Conservation (phyloP, 2,113 vertebrate species). For the Budorcas taxicolor region DNA sequence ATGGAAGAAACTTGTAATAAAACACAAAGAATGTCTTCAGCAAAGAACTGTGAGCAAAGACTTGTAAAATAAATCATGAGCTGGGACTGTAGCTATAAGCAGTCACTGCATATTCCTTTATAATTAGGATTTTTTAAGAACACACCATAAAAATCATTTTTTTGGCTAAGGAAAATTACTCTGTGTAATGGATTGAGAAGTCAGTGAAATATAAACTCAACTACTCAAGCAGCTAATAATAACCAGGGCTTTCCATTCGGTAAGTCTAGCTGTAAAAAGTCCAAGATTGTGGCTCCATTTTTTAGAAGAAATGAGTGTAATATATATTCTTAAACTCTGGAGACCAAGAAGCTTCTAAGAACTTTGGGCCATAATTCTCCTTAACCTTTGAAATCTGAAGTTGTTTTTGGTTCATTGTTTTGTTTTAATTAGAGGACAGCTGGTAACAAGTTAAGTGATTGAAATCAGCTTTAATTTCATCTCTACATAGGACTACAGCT, state of each 20-base stretch:
- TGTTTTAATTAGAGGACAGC: background rate
- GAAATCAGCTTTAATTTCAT: background rate
- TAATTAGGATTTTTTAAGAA: constrained; percentile 70
- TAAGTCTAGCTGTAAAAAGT: background rate
- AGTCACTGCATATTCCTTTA: constrained; percentile 70
- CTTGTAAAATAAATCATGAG: constrained; percentile 81
- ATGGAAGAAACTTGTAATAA: constrained; percentile 81
- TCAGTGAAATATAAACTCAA: constrained; percentile 58
- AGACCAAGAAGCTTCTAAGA: background rate
- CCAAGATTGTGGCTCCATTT: background rate
- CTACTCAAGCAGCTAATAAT: constrained; percentile 54
- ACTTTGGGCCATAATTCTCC: background rate
- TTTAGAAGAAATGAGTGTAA: background rate
- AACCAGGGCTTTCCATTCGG: constrained; percentile 14
- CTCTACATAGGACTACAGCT: background rate
- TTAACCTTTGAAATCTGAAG: background rate
- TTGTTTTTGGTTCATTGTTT: background rate
- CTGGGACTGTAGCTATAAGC: constrained; percentile 58
- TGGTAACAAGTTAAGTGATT: background rate
- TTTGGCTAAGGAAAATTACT: constrained; percentile 55
- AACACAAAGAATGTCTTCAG: constrained; percentile 80
- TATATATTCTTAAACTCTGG: background rate
- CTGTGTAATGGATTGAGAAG: constrained; percentile 59
- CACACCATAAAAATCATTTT: constrained; percentile 69
- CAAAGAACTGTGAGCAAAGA: constrained; percentile 70